A percentile compares a stretch with the other conserved stretches of the same genome.
Conservation (phyloP, 2,888 invertebrate species). For the Andrena hattorfiana region DNA sequence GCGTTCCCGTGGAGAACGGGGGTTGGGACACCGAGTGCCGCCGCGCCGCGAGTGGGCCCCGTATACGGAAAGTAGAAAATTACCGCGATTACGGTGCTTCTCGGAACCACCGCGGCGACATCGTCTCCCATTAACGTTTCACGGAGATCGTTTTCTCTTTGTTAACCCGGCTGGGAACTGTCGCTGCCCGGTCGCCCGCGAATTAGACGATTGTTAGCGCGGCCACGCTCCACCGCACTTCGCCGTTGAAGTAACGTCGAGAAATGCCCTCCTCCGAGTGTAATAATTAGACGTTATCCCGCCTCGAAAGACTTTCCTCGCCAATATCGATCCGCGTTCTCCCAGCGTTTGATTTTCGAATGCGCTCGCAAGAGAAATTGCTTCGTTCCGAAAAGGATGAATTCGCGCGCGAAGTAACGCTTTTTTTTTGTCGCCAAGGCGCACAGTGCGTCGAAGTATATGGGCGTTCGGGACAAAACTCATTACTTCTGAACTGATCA, state of each 20-base stretch:
- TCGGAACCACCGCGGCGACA: constrained; percentile 55
- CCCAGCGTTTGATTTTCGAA: constrained; percentile 16
- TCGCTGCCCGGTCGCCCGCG: constrained; percentile 18
- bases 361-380: not conserved
- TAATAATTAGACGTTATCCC: no score
- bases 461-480: no score
- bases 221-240: not conserved
- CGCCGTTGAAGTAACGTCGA: no score
- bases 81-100: constrained; percentile 69
- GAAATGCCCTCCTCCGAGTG: no score
- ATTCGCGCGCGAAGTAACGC: not conserved
- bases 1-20: constrained; percentile 19
- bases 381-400: constrained; percentile 20
- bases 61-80: constrained; percentile 70
- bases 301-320: no score
- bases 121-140: constrained; percentile 64
- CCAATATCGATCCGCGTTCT: no score
- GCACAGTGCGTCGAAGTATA: no score
- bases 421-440: no score
- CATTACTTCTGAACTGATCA: no score
- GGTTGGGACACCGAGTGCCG: constrained; percentile 23
- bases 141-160: constrained; percentile 62
- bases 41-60: constrained; percentile 45
- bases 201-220: constrained; percentile 16
- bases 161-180: constrained; percentile 40